phyloP scores from a whole-genome alignment of 1,140 invertebrate species.

The Drosophila kanapiae region DNA sequence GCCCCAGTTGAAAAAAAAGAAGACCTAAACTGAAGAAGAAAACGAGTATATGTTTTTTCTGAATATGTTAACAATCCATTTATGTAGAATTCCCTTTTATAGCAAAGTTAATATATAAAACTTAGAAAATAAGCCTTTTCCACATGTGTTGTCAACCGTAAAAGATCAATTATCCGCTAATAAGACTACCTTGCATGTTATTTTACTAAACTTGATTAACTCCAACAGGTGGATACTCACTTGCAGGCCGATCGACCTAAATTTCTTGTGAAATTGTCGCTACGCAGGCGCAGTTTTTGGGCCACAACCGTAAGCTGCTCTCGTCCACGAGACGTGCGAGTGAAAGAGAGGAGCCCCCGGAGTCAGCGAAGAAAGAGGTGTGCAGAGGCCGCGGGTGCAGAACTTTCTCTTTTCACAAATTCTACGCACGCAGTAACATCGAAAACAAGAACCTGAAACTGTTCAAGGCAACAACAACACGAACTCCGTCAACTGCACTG shows the following conservation, averaged over 20 bases:
- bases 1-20: no score
- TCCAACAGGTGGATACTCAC: constrained; percentile 11
- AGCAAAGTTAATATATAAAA: background rate
- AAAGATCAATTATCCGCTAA: background rate
- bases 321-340: constrained; percentile 6
- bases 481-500: constrained; percentile 18
- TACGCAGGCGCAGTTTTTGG: constrained; percentile 50
- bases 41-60: no score
- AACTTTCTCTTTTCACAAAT: constrained; percentile 84
- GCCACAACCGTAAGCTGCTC: constrained; percentile 11
- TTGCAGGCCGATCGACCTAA: constrained; percentile 21
- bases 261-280: constrained; percentile 46
- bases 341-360: background rate
- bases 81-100: background rate
- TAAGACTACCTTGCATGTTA: background rate
- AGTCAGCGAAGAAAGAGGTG: constrained; percentile 11
- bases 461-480: constrained; percentile 7
- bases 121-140: background rate
- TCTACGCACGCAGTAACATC: constrained; percentile 62
- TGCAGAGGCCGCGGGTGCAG: constrained; percentile 15
- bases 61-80: no score
- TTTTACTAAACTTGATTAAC: background rate
- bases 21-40: no score
- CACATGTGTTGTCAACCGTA: background rate
- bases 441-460: constrained; percentile 26